A percentile compares a stretch with the other conserved stretches of the same genome.
phyloP scores from a whole-genome alignment of 1,140 invertebrate species.

The Ganaspis sp. region DNA sequence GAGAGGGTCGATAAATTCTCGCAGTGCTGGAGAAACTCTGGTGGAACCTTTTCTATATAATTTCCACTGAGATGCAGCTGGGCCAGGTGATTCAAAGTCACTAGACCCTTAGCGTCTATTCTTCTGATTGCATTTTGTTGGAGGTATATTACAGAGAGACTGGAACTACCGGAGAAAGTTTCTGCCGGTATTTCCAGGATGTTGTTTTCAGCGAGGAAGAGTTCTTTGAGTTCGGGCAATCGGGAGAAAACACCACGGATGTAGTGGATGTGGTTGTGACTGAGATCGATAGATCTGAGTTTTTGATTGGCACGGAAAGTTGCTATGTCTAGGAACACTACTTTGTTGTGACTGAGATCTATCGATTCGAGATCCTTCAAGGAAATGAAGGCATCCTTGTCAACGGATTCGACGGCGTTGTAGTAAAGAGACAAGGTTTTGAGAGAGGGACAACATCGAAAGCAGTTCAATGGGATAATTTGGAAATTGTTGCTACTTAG shows the following conservation, averaged over 20 bases:
- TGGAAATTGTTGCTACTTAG: constrained; percentile 91
- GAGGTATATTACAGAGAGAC: constrained; percentile 88
- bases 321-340: constrained; percentile 83
- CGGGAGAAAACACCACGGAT: constrained; percentile 88
- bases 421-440: constrained; percentile 88
- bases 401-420: constrained; percentile 87
- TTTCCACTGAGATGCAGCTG: constrained; percentile 92
- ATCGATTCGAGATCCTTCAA: constrained; percentile 87
- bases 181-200: constrained; percentile 89
- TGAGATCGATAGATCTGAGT: constrained; percentile 88
- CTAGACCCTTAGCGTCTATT: constrained; percentile 85
- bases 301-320: constrained; percentile 86
- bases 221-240: constrained; percentile 85
- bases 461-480: constrained; percentile 84
- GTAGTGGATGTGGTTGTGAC: constrained; percentile 92
- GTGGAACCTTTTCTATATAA: constrained; percentile 86
- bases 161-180: constrained; percentile 86
- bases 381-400: constrained; percentile 85
- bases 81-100: constrained; percentile 83
- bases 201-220: constrained; percentile 94
- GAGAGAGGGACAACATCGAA: constrained; percentile 86
- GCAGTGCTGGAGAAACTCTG: constrained; percentile 84
- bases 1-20: constrained; percentile 88
- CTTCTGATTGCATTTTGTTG: constrained; percentile 90
- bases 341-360: constrained; percentile 92